Evolutionary conservation across 2,113 vertebrate species (phyloP), one percentile per base, ranked within the genome.

Genomic region (Leptobrachium ailaonicum): DNA sequence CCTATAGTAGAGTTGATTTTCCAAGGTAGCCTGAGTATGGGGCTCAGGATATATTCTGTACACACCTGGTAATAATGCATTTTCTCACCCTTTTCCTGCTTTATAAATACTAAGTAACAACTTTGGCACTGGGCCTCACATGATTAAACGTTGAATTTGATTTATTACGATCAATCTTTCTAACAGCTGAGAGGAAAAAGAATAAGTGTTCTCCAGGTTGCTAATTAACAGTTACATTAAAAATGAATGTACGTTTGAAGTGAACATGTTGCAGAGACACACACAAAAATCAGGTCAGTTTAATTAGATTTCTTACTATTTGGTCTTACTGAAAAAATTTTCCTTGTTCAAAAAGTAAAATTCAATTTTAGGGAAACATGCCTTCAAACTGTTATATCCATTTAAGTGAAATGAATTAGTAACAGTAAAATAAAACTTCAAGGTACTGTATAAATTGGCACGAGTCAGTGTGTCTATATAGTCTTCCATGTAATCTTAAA

Each of bases 201-300:
- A 77, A 77, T 70, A 13, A 45, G 41, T 70, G 14, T 62, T 2
- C 54, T 45, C 66, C 20, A 69, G 42, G 41, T 47, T 77, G 66
- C 67, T 70, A 71, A 70, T 70, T 77, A 62, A 77, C 66, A 70
- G 53, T 42, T 58, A 56, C 66, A 60, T 77, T 68, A 77, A 69
- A 77, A 71, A 77, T 70, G 54, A 43, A 71, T 71, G 68, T 60
- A 42, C 41, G 41, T n/a, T 60, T 41, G 56, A 77, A 77, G 62
- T 67, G 50, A 77, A 60, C 54, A 77, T 70, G 41, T 58, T 77
- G 12, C 56, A 44, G 47, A 9, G 70, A 56, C 53, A 58, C 45
- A 66, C 9, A 54, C 10, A n/a, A 77, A 32, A 77, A 32, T 32
- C 56, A n/a, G 66, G 41, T 71, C 47, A 68, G 40, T 77, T 69